Evolutionary conservation across 2,888 invertebrate species (phyloP).

Genomic region (Calliphora vomitoria): DNA sequence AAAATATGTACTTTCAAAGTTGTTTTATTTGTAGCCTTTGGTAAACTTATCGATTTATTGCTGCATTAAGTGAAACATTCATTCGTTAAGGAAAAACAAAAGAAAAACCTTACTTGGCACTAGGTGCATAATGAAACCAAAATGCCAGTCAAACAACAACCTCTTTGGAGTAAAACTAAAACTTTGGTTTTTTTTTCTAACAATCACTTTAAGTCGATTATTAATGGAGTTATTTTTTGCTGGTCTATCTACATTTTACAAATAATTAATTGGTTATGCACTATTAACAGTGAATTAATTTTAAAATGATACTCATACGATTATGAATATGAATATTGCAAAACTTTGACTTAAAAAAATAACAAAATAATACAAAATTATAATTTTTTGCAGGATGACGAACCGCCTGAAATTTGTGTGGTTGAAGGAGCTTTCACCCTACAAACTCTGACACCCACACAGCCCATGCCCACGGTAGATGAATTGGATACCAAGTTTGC

Average conservation of each 20-base stretch:
- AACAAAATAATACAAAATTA: neutral
- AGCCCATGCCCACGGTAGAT: conserved; percentile 96
- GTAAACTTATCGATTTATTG: conserved; percentile 63
- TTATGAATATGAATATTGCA: conserved; percentile 17
- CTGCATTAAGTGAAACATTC: conserved; percentile 56
- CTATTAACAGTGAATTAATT: conserved; percentile 75
- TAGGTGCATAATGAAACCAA: neutral
- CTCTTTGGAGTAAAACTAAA: conserved; percentile 23
- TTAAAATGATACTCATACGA: conserved; percentile 31
- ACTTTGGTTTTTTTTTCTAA: conserved; percentile 40
- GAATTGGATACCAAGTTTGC: conserved; percentile 97
- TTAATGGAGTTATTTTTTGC: conserved; percentile 64
- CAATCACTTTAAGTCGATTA: conserved; percentile 66
- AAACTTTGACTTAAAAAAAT: conserved; percentile 11
- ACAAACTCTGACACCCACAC: conserved; percentile 95
- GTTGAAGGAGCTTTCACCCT: conserved; percentile 95
- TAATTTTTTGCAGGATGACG: conserved; percentile 89
- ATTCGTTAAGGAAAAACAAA: conserved; percentile 51
- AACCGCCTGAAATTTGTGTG: conserved; percentile 98
- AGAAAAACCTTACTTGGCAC: conserved; percentile 31
- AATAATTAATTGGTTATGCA: conserved; percentile 79
- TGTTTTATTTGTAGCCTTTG: conserved; percentile 55
- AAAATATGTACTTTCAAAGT: conserved; percentile 23
- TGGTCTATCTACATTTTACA: conserved; percentile 51
- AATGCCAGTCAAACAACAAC: conserved; percentile 28